phyloP scores from a whole-genome alignment of 2,888 invertebrate genomes.

The Venusia cambrica region DNA sequence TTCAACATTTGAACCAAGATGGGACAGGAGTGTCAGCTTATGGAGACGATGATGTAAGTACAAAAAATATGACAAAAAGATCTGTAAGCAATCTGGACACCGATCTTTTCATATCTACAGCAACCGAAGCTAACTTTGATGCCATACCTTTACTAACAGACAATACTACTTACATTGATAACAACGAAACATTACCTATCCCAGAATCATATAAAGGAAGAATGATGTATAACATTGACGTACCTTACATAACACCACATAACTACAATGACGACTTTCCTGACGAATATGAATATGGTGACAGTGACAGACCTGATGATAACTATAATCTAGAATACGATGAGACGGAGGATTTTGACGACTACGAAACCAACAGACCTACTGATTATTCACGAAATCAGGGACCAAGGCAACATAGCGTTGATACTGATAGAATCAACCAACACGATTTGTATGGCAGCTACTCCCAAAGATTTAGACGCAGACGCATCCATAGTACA shows the following conservation, averaged over 20 bases:
- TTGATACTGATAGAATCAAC: conserved; percentile 14
- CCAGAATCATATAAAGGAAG: conserved; percentile 44
- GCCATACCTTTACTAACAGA: conserved; percentile 36
- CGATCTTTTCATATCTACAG: conserved; percentile 45
- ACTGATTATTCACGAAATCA: conserved; percentile 2
- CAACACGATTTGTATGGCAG: conserved; percentile 24
- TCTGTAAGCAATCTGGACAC: conserved; percentile 48
- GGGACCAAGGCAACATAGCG: conserved; percentile 24
- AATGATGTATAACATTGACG: conserved; percentile 16
- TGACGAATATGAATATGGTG: conserved; percentile 32
- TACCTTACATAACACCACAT: conserved; percentile 15
- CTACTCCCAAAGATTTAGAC: conserved; percentile 23
- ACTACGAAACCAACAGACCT: conserved; percentile 32
- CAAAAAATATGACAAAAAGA: conserved; percentile 33
- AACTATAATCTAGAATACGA: conserved; percentile 43
- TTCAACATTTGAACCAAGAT: conserved; percentile 63
- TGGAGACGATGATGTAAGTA: conserved; percentile 69
- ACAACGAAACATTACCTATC: conserved; percentile 37
- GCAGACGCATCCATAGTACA: conserved; percentile 13
- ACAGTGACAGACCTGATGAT: conserved; percentile 24
- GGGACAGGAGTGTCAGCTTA: conserved; percentile 65
- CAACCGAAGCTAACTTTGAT: conserved; percentile 27
- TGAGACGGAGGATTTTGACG: conserved; percentile 44
- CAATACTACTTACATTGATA: conserved; percentile 27
- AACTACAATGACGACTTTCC: conserved; percentile 27